Conservation (phyloP, 2,888 invertebrate genomes). For the Ochropleura leucogaster region DNA sequence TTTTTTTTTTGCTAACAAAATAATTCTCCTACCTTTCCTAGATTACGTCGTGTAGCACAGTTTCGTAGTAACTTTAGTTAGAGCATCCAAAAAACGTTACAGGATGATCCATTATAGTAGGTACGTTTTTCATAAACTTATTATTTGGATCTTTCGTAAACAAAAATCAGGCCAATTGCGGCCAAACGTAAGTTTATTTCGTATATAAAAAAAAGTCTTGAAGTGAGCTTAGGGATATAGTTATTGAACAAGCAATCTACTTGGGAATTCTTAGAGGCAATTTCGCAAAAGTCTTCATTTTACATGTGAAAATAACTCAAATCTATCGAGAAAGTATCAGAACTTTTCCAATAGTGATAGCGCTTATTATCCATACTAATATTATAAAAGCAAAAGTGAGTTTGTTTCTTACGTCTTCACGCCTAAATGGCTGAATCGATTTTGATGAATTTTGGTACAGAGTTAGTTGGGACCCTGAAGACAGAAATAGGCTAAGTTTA, state of each 20-base stretch:
- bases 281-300: neutral
- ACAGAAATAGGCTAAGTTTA: no score
- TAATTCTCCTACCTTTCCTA: neutral
- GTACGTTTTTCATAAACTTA: neutral
- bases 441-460: no score
- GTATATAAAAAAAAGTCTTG: neutral
- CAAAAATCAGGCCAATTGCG: no score
- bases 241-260: neutral
- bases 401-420: no score
- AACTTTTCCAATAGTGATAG: neutral
- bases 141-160: neutral
- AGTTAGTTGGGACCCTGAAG: no score
- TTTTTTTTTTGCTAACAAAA: neutral
- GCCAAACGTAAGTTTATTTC: no score
- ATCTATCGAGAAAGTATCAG: neutral
- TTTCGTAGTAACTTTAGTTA: constrained; percentile 9
- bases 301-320: neutral
- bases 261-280: neutral
- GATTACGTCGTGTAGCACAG: neutral
- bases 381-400: no score
- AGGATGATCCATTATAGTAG: neutral
- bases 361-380: neutral
- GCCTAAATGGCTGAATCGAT: no score
- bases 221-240: neutral
- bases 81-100: neutral